A percentile compares a stretch with the other conserved stretches of the same genome.
phyloP scores from a whole-genome alignment of 2,797 vertebrate genomes.

The Cyclura pinguis region DNA sequence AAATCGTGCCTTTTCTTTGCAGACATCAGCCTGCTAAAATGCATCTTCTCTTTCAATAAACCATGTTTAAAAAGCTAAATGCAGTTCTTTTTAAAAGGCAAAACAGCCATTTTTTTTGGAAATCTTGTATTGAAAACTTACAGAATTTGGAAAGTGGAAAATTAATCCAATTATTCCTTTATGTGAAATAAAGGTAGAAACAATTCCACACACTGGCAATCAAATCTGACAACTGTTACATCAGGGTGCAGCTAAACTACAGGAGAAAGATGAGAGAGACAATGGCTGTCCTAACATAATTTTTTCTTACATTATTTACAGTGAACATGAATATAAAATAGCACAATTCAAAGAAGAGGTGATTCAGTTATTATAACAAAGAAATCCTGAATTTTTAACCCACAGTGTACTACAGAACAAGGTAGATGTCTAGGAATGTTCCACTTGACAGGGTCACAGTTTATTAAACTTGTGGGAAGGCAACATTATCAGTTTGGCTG shows the following conservation, averaged over 20 bases:
- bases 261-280: neutral
- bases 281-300: neutral
- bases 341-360: neutral
- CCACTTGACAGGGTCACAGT: neutral
- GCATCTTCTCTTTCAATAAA: neutral
- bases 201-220: neutral
- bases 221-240: neutral
- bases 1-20: slow-evolving; percentile 33
- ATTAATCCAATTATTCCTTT: neutral
- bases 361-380: neutral
- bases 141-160: neutral
- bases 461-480: neutral
- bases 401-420: neutral
- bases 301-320: neutral
- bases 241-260: neutral
- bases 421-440: neutral
- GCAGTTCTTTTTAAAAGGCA: neutral
- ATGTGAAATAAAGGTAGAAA: neutral
- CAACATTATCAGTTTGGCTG: neutral
- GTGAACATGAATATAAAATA: neutral
- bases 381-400: neutral
- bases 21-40: neutral
- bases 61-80: neutral
- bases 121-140: neutral
- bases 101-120: neutral